These are phyloP conservation scores for Rotaria sp. DNA, from an alignment of 2,888 invertebrate genomes.

Conservation along the genomic window DNA sequence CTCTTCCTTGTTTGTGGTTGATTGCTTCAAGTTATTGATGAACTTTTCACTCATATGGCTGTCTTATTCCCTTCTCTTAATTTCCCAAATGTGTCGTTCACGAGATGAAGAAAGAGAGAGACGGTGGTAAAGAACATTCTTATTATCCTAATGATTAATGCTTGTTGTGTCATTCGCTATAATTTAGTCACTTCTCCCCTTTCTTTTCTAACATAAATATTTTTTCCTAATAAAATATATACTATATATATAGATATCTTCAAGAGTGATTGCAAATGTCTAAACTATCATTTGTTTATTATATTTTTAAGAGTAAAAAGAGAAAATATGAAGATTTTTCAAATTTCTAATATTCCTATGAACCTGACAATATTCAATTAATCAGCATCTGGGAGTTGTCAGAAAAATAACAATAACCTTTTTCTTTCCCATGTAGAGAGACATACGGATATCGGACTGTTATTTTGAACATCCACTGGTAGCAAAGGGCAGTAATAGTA, in stretches of 20 bases:
- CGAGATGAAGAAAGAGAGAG: neutral
- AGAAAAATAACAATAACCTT: neutral
- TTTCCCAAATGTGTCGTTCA: neutral
- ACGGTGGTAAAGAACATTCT: neutral
- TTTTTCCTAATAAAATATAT: neutral
- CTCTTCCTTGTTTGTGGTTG: neutral
- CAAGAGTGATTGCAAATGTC: too few species aligned
- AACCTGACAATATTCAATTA: too few species aligned
- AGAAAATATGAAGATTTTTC: too few species aligned
- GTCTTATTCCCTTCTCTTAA: neutral
- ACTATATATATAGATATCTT: neutral
- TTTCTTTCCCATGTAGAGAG: neutral
- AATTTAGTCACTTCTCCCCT: neutral
- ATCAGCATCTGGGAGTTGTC: too few species aligned
- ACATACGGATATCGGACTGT: neutral
- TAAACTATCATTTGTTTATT: too few species aligned
- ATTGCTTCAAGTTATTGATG: neutral
- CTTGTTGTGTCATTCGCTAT: neutral
- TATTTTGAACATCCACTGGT: neutral
- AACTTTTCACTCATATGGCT: slow-evolving; percentile 5
- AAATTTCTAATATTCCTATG: too few species aligned
- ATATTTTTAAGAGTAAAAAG: too few species aligned
- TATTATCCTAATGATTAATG: neutral
- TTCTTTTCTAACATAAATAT: neutral
- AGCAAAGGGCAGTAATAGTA: neutral